Base-by-base conservation (phyloP, 2,113 vertebrate genomes). In the Eclectus roratus region DNA sequence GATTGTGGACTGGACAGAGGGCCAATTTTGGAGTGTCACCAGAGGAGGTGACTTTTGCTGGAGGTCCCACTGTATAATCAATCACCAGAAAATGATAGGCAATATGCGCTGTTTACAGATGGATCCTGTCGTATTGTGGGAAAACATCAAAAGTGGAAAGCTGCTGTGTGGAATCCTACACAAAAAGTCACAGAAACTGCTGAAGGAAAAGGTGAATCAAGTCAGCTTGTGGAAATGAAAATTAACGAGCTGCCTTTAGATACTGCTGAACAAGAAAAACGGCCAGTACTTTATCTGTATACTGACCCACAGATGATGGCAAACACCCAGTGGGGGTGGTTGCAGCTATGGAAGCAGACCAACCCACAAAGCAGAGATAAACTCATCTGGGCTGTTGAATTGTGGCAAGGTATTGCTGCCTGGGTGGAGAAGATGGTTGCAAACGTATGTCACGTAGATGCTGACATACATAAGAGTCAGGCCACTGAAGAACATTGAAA, bases 381-480 rank as follows among this genome's bases (percentile, higher is more conserved):
- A 55, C 7, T 6, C 3, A 23, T 68, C 6, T 37, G 25, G 35
- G 11, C 21, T 80, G 33, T 10, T 41, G 18, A 55, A 52, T 0
- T 47, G n/a, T 27, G 19, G 20, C 28, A 47, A 63, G 23, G 44
- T 52, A 64, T 20, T 85, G 23, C 23, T 77, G 14, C 9, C 24
- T 0, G 4, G 17, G 35, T 46, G 14, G 41, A 71, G 28, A 66
- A 66, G 3, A 7, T 37, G 11, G 10, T 23, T 66, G 39, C 66
- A 65, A 61, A 80, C 61, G 11, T 68, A 17, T 0, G 0, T n/a
- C 10, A 37, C 1, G 0, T 27, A 61, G 33, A 21, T 43, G 13
- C 14, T 37, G 7, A 61, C 3, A 3, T 17, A 56, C 11, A 7
- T 33, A 88, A 41, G 28, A 28, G 11, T 25, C 3, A 19, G 50